These are phyloP conservation scores for Craseonycteris thonglongyai DNA, from an alignment of 2,113 vertebrate genomes.

Conservation along the genomic window DNA sequence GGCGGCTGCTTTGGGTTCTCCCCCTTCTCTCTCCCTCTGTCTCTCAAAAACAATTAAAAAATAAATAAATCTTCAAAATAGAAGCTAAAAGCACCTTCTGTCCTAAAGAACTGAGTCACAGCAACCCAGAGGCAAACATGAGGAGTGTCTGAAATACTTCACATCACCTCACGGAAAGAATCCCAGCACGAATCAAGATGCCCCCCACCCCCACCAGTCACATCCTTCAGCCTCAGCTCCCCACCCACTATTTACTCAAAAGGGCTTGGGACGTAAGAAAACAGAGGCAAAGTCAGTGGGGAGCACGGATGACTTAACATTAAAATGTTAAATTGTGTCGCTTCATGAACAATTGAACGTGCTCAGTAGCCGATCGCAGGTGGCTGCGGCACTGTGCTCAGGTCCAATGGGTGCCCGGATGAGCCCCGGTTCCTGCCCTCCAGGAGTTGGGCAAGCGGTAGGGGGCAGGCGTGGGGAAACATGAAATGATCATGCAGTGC, in stretches of 20 bases:
- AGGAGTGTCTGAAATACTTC: not conserved
- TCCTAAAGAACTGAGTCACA: not conserved
- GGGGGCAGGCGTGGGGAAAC: accelerated
- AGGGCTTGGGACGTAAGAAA: not conserved
- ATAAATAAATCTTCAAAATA: no score
- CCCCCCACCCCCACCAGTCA: not conserved
- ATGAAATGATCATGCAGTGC: accelerated
- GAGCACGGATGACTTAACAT: accelerated
- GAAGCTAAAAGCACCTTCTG: not conserved
- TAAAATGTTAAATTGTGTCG: not conserved
- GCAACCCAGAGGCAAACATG: not conserved
- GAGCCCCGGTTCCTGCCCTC: not conserved
- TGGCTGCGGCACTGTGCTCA: not conserved
- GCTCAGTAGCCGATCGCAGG: not conserved
- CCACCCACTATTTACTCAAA: not conserved
- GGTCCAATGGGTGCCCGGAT: not conserved
- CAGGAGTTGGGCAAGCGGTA: not conserved
- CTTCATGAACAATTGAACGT: not conserved
- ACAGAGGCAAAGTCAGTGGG: not conserved
- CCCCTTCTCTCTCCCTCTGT: no score
- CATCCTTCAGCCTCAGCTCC: not conserved
- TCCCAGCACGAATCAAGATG: not conserved
- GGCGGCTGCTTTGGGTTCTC: no score
- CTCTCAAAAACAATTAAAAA: no score
- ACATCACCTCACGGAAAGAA: not conserved